Evolutionary conservation across 2,113 vertebrate genomes (phyloP).

Genomic region (Hylia prasina): DNA sequence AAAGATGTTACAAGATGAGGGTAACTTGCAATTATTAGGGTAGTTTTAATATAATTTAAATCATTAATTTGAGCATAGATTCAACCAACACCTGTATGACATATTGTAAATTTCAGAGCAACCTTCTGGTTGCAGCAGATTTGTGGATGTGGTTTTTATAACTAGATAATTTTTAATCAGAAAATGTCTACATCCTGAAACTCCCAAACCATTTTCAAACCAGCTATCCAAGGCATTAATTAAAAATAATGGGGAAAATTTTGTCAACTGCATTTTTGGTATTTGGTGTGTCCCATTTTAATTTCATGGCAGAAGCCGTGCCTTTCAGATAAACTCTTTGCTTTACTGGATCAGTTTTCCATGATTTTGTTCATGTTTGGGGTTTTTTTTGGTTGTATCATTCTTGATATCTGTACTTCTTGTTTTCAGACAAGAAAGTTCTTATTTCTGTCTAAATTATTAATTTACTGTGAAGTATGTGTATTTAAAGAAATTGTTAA

Average conservation of each 20-base stretch:
- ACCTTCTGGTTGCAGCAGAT: not conserved
- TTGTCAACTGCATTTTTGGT: not conserved
- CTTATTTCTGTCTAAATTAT: not conserved
- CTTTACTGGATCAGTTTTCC: not conserved
- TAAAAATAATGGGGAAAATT: not conserved
- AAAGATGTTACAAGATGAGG: not conserved
- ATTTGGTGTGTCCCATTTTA: not conserved
- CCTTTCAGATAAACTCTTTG: not conserved
- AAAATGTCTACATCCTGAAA: not conserved
- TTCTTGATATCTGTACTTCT: not conserved
- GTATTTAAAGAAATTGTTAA: not conserved
- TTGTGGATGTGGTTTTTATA: not conserved
- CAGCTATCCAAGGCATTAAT: not conserved
- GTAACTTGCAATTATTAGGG: not conserved
- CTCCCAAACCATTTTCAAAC: not conserved
- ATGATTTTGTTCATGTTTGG: not conserved
- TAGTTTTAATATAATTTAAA: not conserved
- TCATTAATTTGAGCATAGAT: not conserved
- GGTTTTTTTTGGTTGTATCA: fast-evolving
- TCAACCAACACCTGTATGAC: not conserved
- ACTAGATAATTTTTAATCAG: not conserved
- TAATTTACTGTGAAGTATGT: not conserved
- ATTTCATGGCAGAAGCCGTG: not conserved
- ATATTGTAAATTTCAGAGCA: not conserved
- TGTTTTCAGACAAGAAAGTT: not conserved